These are phyloP conservation scores for Chrysina gloriosa DNA, from an alignment of 2,888 invertebrate genomes.

Conservation along the genomic window DNA sequence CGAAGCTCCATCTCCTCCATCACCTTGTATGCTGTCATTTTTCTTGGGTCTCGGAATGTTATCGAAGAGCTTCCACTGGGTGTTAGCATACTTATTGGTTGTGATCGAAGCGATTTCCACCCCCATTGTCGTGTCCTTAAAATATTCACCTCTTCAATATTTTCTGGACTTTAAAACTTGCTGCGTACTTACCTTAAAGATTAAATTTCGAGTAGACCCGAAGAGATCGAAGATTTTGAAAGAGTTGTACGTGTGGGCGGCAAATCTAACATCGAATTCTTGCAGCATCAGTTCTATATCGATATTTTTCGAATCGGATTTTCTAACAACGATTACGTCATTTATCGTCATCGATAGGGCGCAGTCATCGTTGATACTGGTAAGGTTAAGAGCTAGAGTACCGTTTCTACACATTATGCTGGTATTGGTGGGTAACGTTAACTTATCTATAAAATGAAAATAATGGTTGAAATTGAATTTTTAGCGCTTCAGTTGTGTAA, in stretches of 20 bases:
- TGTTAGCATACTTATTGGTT: neutral
- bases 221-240: neutral
- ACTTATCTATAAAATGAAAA: neutral
- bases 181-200: neutral
- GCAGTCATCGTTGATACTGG: slow-evolving; percentile 49
- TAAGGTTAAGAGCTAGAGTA: slow-evolving; percentile 36
- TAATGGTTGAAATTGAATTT: neutral
- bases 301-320: neutral
- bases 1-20: no score
- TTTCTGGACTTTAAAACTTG: neutral
- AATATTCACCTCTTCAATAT: neutral
- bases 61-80: neutral
- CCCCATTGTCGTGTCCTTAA: neutral
- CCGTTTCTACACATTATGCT: neutral
- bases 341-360: neutral
- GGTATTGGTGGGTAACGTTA: neutral
- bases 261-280: neutral
- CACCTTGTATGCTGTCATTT: neutral
- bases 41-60: neutral
- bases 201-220: neutral
- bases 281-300: neutral
- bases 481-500: slow-evolving; percentile 47
- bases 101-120: neutral
- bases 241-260: neutral
- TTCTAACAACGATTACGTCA: neutral